Conservation (phyloP, 2,888 invertebrate genomes). For the Coenonympha glycerion region DNA sequence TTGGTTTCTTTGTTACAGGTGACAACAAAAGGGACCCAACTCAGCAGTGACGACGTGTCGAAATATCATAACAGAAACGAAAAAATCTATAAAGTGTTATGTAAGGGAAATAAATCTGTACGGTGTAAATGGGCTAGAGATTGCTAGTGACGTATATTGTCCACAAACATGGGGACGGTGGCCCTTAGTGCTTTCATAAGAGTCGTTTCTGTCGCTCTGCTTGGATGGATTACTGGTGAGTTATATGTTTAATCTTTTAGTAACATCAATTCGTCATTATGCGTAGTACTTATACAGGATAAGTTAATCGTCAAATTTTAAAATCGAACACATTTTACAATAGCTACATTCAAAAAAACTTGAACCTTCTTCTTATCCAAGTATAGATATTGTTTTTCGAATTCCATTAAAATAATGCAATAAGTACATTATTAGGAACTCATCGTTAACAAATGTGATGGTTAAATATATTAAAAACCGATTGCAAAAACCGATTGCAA, state of each 20-base stretch:
- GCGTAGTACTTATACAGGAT: too few relatives aligned
- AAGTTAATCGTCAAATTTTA: too few relatives aligned
- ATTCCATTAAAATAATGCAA: too few relatives aligned
- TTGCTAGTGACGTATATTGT: slow-evolving; percentile 8
- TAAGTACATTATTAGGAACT: too few relatives aligned
- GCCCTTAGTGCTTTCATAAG: slow-evolving; percentile 35
- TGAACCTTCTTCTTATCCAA: too few relatives aligned
- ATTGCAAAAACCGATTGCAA: too few relatives aligned
- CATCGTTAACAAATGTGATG: too few relatives aligned
- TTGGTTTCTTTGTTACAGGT: slow-evolving; percentile 56
- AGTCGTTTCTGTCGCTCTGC: slow-evolving; percentile 43
- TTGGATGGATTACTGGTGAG: slow-evolving; percentile 60
- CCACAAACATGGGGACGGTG: slow-evolving; percentile 49
- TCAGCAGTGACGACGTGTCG: slow-evolving; percentile 31
- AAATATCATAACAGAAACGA: slow-evolving; percentile 15
- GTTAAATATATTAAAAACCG: too few relatives aligned
- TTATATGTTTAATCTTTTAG: slow-evolving; percentile 19
- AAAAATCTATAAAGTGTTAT: slow-evolving; percentile 25
- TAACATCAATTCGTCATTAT: too few relatives aligned
- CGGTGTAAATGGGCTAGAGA: slow-evolving; percentile 22
- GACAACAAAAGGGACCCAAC: slow-evolving; percentile 32
- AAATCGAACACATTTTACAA: too few relatives aligned
- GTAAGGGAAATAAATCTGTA: slow-evolving; percentile 27
- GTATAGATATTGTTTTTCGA: too few relatives aligned
- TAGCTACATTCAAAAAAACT: too few relatives aligned